Conservation (phyloP, 2,113 vertebrate species). For the Serilophus lunatus region DNA sequence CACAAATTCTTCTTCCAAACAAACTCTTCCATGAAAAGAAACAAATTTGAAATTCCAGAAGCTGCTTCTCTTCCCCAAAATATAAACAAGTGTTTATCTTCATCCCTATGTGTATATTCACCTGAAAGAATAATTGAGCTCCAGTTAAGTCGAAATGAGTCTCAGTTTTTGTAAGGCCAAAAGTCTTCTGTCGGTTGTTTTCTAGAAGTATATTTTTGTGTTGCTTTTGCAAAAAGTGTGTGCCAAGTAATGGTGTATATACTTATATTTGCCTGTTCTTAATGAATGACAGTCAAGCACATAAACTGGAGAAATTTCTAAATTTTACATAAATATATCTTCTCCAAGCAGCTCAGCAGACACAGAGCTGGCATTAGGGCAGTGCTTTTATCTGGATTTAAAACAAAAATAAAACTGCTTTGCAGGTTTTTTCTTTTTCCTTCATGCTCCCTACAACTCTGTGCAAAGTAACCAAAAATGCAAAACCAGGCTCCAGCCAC, state of each 20-base stretch:
- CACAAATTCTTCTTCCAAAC: not conserved
- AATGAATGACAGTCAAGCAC: not conserved
- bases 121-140: not conserved
- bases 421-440: not conserved
- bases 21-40: not conserved
- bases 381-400: not conserved
- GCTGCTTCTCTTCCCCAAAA: not conserved
- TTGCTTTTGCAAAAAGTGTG: not conserved
- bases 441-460: not conserved
- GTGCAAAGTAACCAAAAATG: not conserved
- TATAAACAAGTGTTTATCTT: not conserved
- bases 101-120: not conserved
- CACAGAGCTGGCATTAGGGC: not conserved
- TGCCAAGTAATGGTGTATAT: not conserved
- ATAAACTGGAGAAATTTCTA: not conserved
- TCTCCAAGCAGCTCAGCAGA: not conserved
- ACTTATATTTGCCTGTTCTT: not conserved
- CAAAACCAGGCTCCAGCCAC: not conserved
- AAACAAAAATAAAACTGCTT: not conserved
- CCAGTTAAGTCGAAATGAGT: not conserved
- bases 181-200: not conserved
- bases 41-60: not conserved
- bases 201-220: not conserved
- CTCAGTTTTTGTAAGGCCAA: not conserved
- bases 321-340: not conserved